Conservation (phyloP, 37 sponge, comb jelly and placozoan genomes). For the Aplysina aerophoba region DNA sequence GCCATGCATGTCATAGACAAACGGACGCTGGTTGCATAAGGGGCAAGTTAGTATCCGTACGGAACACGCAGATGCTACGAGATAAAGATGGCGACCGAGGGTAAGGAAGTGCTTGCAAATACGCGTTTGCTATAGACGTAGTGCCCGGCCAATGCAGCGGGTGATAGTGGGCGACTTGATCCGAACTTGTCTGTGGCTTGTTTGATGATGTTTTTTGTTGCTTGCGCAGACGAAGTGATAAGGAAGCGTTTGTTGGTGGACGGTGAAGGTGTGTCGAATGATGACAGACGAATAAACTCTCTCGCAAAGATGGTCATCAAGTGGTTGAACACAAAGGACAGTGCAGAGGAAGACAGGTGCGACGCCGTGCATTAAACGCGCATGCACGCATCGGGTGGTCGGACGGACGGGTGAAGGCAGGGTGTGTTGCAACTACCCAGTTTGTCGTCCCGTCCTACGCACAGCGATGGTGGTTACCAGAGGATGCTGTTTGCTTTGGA, state of each 20-base stretch:
- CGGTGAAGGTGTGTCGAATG: slow-evolving; percentile 91
- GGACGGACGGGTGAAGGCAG: too few species aligned
- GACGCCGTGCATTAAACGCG: background rate
- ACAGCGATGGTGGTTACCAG: slow-evolving; percentile 59
- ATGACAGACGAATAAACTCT: slow-evolving; percentile 82
- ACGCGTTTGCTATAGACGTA: too few species aligned
- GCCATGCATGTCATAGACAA: too few species aligned
- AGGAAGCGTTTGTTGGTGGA: slow-evolving; percentile 88
- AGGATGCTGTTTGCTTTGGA: slow-evolving; percentile 83
- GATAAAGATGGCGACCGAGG: slow-evolving; percentile 6
- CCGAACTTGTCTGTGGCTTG: background rate
- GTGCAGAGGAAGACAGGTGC: slow-evolving; percentile 38
- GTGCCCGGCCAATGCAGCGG: too few species aligned
- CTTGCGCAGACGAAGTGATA: slow-evolving; percentile 89
- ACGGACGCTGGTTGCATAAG: too few species aligned
- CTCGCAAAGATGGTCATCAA: slow-evolving; percentile 85
- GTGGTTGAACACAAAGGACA: slow-evolving; percentile 69
- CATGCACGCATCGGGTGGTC: too few species aligned
- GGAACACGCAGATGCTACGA: too few species aligned
- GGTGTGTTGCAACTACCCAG: too few species aligned
- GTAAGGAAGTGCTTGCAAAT: background rate
- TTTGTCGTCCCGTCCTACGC: too few species aligned
- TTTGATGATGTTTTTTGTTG: background rate
- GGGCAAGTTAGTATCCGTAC: too few species aligned
- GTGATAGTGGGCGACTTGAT: background rate